These are phyloP conservation scores for Tetraodon nigroviridis DNA, from an alignment of 2,113 vertebrate genomes.

Conservation along the genomic window DNA sequence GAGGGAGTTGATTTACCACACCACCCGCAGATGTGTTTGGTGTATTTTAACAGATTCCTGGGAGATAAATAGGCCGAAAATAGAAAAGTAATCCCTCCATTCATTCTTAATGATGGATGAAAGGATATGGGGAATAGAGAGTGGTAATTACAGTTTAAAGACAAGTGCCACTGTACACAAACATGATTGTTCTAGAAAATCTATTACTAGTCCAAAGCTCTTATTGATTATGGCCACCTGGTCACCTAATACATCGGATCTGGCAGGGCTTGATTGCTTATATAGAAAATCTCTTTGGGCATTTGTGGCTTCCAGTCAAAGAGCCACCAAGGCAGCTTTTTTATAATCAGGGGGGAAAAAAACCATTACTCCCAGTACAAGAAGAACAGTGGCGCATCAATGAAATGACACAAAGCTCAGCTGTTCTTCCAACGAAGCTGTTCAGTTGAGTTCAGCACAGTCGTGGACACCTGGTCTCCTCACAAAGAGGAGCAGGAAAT, in stretches of 20 bases:
- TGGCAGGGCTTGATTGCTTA: conserved; percentile 17
- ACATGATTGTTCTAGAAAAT: conserved; percentile 25
- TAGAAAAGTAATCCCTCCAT: background rate
- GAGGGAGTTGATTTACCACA: conserved; percentile 21
- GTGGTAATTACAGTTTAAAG: background rate
- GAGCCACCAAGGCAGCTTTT: background rate
- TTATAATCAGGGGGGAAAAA: conserved; percentile 21
- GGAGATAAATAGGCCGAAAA: conserved; percentile 39
- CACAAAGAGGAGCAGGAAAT: no score
- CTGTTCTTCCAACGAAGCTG: no score
- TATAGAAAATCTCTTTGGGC: conserved; percentile 15
- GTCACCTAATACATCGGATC: conserved; percentile 35
- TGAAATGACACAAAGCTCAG: no score
- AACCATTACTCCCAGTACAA: no score
- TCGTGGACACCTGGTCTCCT: no score
- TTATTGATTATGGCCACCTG: conserved; percentile 60
- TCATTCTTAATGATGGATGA: conserved; percentile 12
- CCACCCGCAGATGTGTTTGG: conserved; percentile 13
- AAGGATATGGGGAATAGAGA: conserved; percentile 1
- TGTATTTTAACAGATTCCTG: conserved; percentile 31
- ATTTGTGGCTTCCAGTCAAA: background rate
- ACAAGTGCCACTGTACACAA: conserved; percentile 9
- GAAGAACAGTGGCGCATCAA: no score
- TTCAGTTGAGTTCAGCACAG: no score
- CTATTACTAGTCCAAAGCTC: conserved; percentile 35